Evolutionary conservation across 2,888 invertebrate genomes (phyloP).

Genomic region (Pandemis heparana): DNA sequence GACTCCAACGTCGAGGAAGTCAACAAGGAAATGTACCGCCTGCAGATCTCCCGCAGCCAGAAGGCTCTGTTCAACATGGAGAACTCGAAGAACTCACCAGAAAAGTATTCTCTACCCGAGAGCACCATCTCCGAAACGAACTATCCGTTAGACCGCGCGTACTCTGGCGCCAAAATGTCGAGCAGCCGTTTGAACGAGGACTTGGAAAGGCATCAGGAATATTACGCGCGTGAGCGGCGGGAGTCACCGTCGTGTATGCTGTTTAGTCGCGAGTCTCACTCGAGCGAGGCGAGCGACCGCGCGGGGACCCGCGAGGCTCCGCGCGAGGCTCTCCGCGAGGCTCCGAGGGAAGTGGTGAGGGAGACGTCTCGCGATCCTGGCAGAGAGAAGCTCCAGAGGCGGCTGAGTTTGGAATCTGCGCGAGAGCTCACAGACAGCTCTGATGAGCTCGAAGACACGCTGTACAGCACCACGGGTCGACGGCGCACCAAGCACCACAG

Average conservation of each 20-base stretch:
- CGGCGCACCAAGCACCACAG: constrained; percentile 85
- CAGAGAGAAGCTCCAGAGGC: constrained; percentile 84
- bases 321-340: constrained; percentile 48
- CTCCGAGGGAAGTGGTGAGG: constrained; percentile 57
- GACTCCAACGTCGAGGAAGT: constrained; percentile 84
- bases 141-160: constrained; percentile 79
- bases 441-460: constrained; percentile 86
- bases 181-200: constrained; percentile 79
- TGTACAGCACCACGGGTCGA: constrained; percentile 85
- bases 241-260: constrained; percentile 70
- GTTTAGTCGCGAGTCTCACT: constrained; percentile 72
- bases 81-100: constrained; percentile 74
- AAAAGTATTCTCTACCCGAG: constrained; percentile 73
- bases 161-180: constrained; percentile 79
- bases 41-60: constrained; percentile 82
- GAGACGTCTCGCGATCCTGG: constrained; percentile 56
- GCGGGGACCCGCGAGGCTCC: constrained; percentile 62
- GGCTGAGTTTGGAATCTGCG: constrained; percentile 90
- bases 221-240: constrained; percentile 69
- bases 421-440: constrained; percentile 90
- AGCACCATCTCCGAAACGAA: constrained; percentile 75
- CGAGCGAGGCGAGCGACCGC: constrained; percentile 74
- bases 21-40: constrained; percentile 82
- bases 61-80: constrained; percentile 81
- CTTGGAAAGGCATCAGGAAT: constrained; percentile 76